A percentile compares a stretch with the other conserved stretches of the same genome.
phyloP scores from a whole-genome alignment of 2,797 vertebrate genomes.

The Prionace glauca region DNA sequence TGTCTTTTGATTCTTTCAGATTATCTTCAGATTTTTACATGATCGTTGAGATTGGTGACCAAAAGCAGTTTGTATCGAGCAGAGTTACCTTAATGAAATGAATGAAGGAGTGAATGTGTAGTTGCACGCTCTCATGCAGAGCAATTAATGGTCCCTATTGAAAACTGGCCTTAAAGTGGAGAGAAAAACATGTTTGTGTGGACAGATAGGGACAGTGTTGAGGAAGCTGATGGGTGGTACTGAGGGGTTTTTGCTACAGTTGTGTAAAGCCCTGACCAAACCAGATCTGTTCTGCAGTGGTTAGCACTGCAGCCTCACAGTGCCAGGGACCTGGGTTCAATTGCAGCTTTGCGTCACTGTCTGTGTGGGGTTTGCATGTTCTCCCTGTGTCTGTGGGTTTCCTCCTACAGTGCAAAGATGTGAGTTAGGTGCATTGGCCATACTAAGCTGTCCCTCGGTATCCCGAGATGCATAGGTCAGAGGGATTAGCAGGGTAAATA shows the following conservation, averaged over 20 bases:
- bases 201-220: background rate
- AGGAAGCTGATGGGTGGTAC: background rate
- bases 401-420: too few species aligned
- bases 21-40: conserved; percentile 18
- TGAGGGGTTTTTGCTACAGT: background rate
- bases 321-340: too few species aligned
- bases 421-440: too few species aligned
- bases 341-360: too few species aligned
- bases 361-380: too few species aligned
- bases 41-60: background rate
- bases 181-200: background rate
- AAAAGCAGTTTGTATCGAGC: background rate
- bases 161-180: background rate
- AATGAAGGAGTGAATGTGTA: background rate
- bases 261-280: background rate
- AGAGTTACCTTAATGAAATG: background rate
- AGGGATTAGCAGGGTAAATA: too few species aligned
- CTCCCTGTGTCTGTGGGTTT: too few species aligned
- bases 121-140: background rate
- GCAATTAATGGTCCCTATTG: background rate
- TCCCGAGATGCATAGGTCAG: too few species aligned
- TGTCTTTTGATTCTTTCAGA: background rate
- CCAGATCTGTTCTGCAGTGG: background rate
- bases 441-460: too few species aligned
- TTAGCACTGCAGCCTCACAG: too few species aligned